A percentile compares a stretch with the other conserved stretches of the same genome.
Evolutionary conservation across 2,797 vertebrate genomes (phyloP).

Genomic region (Acomys russatus): DNA sequence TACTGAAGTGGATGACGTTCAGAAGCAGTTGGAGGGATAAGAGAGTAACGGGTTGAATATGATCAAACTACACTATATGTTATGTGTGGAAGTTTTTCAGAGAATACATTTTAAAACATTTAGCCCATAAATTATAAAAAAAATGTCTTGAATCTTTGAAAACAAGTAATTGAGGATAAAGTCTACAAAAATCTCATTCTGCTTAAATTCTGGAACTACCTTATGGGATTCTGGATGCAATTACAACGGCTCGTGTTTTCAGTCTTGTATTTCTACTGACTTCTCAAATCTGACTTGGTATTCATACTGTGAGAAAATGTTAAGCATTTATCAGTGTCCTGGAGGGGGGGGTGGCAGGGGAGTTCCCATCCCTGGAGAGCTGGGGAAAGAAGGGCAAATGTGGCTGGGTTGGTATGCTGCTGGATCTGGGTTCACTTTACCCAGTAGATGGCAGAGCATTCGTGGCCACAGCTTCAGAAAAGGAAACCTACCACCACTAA

Average conservation of each 20-base stretch:
- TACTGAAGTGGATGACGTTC: not conserved
- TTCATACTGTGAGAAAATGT: not conserved
- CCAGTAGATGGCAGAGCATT: not conserved
- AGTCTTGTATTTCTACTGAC: not conserved
- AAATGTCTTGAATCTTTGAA: not conserved
- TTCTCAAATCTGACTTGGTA: not conserved
- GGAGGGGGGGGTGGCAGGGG: too few species aligned
- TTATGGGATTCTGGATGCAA: not conserved
- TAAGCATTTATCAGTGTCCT: not conserved
- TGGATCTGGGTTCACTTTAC: not conserved
- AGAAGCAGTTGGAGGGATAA: not conserved
- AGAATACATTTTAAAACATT: not conserved
- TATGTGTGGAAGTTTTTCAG: not conserved
- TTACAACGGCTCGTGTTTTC: not conserved
- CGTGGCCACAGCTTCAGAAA: not conserved
- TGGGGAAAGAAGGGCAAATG: not conserved
- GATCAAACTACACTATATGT: not conserved
- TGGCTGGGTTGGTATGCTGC: not conserved
- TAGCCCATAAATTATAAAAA: not conserved
- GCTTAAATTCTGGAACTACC: not conserved
- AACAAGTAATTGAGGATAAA: not conserved
- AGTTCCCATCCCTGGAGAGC: not conserved
- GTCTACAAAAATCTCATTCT: slow-evolving; percentile 22
- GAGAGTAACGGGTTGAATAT: not conserved
- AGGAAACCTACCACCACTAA: too few species aligned